Percentiles rank a stretch among this genome's conserved stretches.
phyloP scores from a whole-genome alignment of 2,888 invertebrate species.

The Abscondita cerata region DNA sequence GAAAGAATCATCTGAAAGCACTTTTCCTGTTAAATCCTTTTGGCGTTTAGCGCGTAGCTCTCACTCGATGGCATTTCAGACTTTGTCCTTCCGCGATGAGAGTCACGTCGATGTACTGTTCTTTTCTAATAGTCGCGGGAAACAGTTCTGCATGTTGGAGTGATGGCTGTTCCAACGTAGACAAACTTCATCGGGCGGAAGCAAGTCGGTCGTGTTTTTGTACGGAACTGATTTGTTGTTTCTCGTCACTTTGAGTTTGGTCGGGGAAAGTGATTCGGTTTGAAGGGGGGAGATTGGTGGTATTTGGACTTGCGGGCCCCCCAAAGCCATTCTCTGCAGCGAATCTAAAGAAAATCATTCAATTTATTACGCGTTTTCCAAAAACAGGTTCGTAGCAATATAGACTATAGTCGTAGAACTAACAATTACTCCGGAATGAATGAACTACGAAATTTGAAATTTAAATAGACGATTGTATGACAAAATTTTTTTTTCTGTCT shows the following conservation, averaged over 20 bases:
- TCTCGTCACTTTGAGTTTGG: conserved; percentile 53
- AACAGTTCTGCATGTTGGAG: conserved; percentile 62
- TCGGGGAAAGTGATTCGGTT: conserved; percentile 52
- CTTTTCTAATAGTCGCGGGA: conserved; percentile 60
- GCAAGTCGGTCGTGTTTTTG: conserved; percentile 17
- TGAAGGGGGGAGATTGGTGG: conserved; percentile 37
- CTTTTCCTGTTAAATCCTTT: neutral
- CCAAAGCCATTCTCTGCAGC: conserved; percentile 39
- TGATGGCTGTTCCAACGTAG: conserved; percentile 66
- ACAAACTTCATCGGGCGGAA: conserved; percentile 54
- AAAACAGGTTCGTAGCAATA: too few species aligned
- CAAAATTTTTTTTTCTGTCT: too few species aligned
- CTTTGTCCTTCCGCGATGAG: conserved; percentile 63
- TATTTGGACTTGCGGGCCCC: conserved; percentile 16
- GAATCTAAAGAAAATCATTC: too few species aligned
- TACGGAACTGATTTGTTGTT: conserved; percentile 27
- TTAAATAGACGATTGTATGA: too few species aligned
- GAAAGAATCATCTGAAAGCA: conserved; percentile 61
- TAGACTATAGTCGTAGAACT: too few species aligned
- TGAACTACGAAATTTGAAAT: too few species aligned
- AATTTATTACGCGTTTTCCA: too few species aligned
- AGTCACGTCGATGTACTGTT: conserved; percentile 64
- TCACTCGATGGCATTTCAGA: conserved; percentile 63
- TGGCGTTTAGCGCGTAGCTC: neutral
- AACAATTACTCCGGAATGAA: too few species aligned